phyloP scores from a whole-genome alignment of 64 coral and sea anemone species.

The Montipora efflorescens region DNA sequence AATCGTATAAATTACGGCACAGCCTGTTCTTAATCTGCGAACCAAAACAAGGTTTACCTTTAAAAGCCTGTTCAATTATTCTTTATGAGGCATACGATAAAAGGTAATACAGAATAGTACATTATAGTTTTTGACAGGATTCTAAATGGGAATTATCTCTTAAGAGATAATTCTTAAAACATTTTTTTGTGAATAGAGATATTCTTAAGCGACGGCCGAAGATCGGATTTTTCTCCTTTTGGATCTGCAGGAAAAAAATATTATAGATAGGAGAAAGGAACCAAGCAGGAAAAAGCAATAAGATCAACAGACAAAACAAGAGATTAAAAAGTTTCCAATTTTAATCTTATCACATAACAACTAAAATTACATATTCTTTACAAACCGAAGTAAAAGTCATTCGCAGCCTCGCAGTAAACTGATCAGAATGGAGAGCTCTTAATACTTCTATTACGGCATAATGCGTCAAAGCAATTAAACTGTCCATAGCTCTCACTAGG shows the following conservation, averaged over 20 bases:
- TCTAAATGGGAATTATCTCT: background rate
- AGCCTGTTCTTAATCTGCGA: no score
- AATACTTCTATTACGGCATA: slow-evolving; percentile 2
- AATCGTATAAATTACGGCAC: no score
- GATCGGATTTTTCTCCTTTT: background rate
- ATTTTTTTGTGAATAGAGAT: background rate
- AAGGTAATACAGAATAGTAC: no score
- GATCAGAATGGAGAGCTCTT: background rate
- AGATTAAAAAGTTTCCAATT: background rate
- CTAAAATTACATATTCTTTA: slow-evolving; percentile 22
- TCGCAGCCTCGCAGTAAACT: background rate
- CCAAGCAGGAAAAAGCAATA: background rate
- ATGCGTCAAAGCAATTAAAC: slow-evolving; percentile 10
- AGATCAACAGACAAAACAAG: background rate
- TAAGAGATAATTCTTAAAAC: background rate
- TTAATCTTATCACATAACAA: slow-evolving; percentile 15
- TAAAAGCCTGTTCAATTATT: no score
- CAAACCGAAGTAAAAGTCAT: slow-evolving; percentile 2
- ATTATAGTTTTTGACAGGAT: background rate
- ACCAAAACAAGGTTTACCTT: no score
- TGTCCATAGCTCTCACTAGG: background rate
- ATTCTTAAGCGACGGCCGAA: background rate
- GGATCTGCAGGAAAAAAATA: background rate
- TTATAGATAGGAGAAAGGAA: background rate
- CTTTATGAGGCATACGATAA: no score